Base-by-base conservation (phyloP, 35 echinoderm and acorn worm genomes). In the Amphiura filiformis region DNA sequence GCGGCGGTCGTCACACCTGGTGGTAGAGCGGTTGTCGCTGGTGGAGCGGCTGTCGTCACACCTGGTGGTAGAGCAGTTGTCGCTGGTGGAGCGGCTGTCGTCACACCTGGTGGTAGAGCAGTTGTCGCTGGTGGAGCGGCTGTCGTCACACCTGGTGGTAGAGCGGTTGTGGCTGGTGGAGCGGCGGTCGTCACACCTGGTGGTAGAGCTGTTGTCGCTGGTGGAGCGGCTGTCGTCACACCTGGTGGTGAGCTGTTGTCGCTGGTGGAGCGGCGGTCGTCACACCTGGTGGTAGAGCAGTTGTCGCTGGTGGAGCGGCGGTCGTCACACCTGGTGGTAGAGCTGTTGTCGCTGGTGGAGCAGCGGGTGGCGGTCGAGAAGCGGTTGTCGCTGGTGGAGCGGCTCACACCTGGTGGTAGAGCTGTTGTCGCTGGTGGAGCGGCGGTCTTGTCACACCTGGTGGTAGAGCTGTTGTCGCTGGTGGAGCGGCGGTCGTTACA, bases 181-280 rank as follows among this genome's bases (percentile, higher is more conserved):
- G 76, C 18, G 31, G 0, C 7, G 18, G 14, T 40, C 38, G 80
- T 36, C 38, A 82, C 39, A 82, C 39, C 34, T 82, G 80, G 35
- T 82, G 80, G 75, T 81, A 17, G 33, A 31, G 36, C 39, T 0
- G 80, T 81, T 36, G 80, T 81, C 0, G 80, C 32, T 82, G 39
- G 14, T 2, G 31, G 39, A 15, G 36, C 17, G 31, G 76, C 35
- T 31, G 76, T 78, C 13, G 76, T 22, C 31, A 7, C 0, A n/a
- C 76, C 76, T 78, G 41, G 41, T 47, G 41, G 41, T 47, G 41
- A 47, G 41, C 41, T 7, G 41, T 47, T 47, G 76, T 31, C 31
- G 35, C 76, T 34, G 31, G 35, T 18, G 76, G 76, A 34, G 61
- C 31, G 76, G 76, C 35, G 18, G 76, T 78, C 14, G 76, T 78